Base-by-base conservation (phyloP, 2,113 vertebrate genomes). In the Eurypyga helias region DNA sequence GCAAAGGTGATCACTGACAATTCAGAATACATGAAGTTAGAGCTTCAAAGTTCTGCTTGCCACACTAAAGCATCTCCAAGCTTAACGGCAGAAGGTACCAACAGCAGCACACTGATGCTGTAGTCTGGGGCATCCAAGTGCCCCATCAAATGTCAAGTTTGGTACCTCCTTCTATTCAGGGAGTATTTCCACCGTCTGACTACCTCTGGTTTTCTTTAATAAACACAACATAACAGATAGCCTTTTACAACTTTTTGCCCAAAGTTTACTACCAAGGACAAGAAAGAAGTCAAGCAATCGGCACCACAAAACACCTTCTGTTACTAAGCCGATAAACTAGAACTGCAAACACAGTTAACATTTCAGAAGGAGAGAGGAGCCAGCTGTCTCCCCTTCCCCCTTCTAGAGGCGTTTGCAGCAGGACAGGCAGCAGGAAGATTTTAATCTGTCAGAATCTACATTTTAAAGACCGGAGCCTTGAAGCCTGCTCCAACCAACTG, bases 361-460 rank as follows among this genome's bases (percentile, higher is more conserved):
- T 83, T 89, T 91, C 85, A 91, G 24, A 24, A 13, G 3, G 5
- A 49, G 55, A 90, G 70, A 94, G 26, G 45, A 93, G 69, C 43
- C 89, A 97, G 90, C 89, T 95, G 96, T 61, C 93, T 86, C 86
- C 67, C 87, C 52, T 79, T 92, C 61, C 86, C 62, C 80, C 58
- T 92, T 76, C 73, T 6, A n/a, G n/a, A 77, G 81, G 45, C 1
- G 1, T n/a, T 3, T 49, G 41, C 10, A 70, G 84, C 76, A 93
- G 73, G 58, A 83, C 24, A 58, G 69, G 83, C 94, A 76, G 66
- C 34, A 71, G 28, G 34, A 49, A 90, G 75, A 83, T 69, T 86
- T 51, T 66, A 64, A 79, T 82, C 90, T 55, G 0, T 19, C 46
- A 54, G 41, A 93, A 95, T 88, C 89, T 89, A 97, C 72, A 79